Percentiles rank a stretch among this genome's conserved stretches.
Conservation (phyloP, 53 echinoderm and acorn worm genomes). For the Holothuria leucospilota region DNA sequence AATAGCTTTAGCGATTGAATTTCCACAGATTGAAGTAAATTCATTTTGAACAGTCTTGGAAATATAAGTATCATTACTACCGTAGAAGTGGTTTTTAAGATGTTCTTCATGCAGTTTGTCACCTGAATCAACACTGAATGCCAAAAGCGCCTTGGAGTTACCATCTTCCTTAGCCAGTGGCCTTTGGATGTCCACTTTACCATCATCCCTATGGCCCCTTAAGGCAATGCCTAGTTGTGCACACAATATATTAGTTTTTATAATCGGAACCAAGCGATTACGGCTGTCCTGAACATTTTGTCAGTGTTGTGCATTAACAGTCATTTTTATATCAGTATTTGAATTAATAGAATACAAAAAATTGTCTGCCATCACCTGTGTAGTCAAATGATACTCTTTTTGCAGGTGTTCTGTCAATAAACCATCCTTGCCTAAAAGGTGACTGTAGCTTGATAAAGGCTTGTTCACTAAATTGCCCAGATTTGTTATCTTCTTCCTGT, state of each 20-base stretch:
- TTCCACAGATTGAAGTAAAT: slow-evolving; percentile 10
- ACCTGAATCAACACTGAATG: slow-evolving; percentile 12
- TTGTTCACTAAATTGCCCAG: too few species aligned
- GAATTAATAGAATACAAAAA: too few species aligned
- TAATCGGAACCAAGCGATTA: slow-evolving; percentile 17
- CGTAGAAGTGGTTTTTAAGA: slow-evolving; percentile 1
- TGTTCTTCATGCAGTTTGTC: background rate
- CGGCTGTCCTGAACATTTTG: background rate
- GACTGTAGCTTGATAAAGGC: too few species aligned
- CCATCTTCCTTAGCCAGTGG: slow-evolving; percentile 21
- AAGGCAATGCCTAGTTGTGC: background rate
- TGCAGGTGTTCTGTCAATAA: too few species aligned
- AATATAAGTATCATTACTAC: slow-evolving; percentile 14
- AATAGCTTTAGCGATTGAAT: slow-evolving; percentile 16
- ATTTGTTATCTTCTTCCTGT: too few species aligned
- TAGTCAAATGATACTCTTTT: too few species aligned
- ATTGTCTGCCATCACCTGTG: too few species aligned
- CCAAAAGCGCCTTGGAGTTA: slow-evolving; percentile 8
- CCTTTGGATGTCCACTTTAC: background rate
- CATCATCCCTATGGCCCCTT: slow-evolving; percentile 7
- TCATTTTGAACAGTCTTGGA: slow-evolving; percentile 3
- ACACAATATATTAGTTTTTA: background rate
- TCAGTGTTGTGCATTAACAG: too few species aligned
- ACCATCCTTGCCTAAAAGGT: too few species aligned
- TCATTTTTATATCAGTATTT: too few species aligned